These are phyloP conservation scores for Nephila pilipes DNA, from an alignment of 1,140 invertebrate species.

Conservation along the genomic window DNA sequence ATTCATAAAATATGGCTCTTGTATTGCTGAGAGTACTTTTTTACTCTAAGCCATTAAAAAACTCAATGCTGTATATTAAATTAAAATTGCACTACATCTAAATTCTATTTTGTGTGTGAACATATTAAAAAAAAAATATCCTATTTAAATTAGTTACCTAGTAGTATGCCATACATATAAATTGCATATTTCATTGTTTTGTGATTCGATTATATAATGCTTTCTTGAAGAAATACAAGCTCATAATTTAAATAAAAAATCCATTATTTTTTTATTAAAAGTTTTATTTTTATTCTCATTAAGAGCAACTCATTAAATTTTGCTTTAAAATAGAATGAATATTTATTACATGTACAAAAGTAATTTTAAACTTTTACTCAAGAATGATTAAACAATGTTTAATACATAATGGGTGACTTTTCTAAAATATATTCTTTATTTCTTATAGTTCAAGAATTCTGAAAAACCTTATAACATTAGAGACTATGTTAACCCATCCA, in stretches of 20 bases:
- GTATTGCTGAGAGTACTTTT: too few species aligned
- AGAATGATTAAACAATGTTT: not conserved
- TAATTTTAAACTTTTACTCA: not conserved
- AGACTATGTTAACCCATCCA: conserved; percentile 34
- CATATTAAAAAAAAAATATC: too few species aligned
- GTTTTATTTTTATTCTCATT: not conserved
- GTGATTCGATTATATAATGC: not conserved
- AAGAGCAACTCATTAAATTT: not conserved
- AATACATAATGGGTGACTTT: not conserved
- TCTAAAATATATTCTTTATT: not conserved
- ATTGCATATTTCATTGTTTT: not conserved
- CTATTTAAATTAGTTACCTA: too few species aligned
- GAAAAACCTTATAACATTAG: conserved; percentile 6
- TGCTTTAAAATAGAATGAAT: not conserved
- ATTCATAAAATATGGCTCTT: too few species aligned
- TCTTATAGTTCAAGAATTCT: not conserved
- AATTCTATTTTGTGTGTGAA: too few species aligned
- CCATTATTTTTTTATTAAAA: too few species aligned
- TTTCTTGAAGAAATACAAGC: not conserved
- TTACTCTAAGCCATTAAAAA: too few species aligned
- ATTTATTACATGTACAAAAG: not conserved
- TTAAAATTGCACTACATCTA: too few species aligned
- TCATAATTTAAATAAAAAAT: too few species aligned
- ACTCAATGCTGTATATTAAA: too few species aligned
- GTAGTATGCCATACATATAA: too few species aligned